Conservation (phyloP, 2,113 vertebrate genomes). For the human region GRCh38 chr9:35322501-35323000, state of each 20-base stretch:
- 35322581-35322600: not conserved
- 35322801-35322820: not conserved
- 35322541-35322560: not conserved
- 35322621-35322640: constrained; percentile 3
- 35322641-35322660: not conserved
- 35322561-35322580: constrained; percentile 35
- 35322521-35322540: not conserved
- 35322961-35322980: constrained; percentile 42
- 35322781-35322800: not conserved
- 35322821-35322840: not conserved
- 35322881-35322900: not conserved
- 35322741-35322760: not conserved
- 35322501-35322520: not conserved
- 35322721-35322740: not conserved
- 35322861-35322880: not conserved
- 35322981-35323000: not conserved
- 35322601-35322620: not conserved
- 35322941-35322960: not conserved
- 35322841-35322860: not conserved
- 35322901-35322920: not conserved
- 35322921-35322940: not conserved
- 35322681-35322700: not conserved
- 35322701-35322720: not conserved
- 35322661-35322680: not conserved
- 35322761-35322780: not conserved